Evolutionary conservation across 30 jellyfish, hydroid and myxozoan genomes (phyloP).

Genomic region (Catostylus mosaicus): DNA sequence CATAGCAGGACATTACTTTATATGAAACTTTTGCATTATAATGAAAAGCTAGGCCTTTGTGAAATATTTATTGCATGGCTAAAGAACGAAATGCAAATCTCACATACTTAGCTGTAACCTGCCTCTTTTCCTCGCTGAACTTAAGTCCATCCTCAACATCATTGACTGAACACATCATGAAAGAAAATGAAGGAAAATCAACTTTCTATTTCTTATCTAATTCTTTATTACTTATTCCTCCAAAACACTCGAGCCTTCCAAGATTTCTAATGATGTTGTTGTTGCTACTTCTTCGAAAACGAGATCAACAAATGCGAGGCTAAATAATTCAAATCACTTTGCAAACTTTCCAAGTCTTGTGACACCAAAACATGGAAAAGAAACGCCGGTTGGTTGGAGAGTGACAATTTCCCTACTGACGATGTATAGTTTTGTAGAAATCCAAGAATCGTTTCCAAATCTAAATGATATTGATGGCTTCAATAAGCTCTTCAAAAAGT

Average conservation of each 20-base stretch:
- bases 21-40: too few relatives aligned
- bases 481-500: constrained; percentile 54
- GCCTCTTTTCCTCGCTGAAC: not conserved
- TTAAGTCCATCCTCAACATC: constrained; percentile 52
- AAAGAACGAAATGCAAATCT: not conserved
- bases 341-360: not conserved
- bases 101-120: not conserved
- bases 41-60: too few relatives aligned
- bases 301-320: not conserved
- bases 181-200: too few relatives aligned
- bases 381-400: not conserved
- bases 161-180: constrained; percentile 54
- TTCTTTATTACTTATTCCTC: too few relatives aligned
- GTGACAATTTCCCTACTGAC: too few relatives aligned
- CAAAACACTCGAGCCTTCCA: too few relatives aligned
- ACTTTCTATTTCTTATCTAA: too few relatives aligned
- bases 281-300: not conserved
- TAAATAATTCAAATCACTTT: not conserved
- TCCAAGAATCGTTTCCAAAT: constrained; percentile 80
- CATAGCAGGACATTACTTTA: too few relatives aligned
- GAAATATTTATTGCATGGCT: too few relatives aligned
- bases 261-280: too few relatives aligned
- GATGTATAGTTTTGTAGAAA: constrained; percentile 74
- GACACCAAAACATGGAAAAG: not conserved
- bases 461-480: constrained; percentile 75